phyloP scores from a whole-genome alignment of 2,113 vertebrate genomes.

The Misgurnus anguillicaudatus region DNA sequence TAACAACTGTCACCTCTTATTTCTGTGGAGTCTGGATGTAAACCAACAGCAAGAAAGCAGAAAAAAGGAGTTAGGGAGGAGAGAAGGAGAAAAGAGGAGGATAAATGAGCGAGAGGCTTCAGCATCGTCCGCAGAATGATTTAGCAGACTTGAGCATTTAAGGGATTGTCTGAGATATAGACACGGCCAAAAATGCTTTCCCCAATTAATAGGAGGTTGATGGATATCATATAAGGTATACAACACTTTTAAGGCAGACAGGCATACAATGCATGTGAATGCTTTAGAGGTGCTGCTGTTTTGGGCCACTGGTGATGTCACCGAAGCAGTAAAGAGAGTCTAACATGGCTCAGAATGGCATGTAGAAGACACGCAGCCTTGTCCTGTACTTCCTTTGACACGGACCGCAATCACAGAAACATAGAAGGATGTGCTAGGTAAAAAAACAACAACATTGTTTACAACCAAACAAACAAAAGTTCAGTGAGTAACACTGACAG shows the following conservation, averaged over 20 bases:
- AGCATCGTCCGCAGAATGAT: conserved; percentile 85
- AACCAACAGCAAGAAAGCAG: conserved; percentile 86
- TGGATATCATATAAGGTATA: conserved; percentile 89
- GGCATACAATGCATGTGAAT: conserved; percentile 89
- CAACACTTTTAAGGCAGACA: conserved; percentile 84
- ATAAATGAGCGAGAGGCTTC: conserved; percentile 72
- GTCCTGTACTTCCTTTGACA: conserved; percentile 13
- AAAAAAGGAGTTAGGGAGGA: conserved; percentile 62
- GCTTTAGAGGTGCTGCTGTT: conserved; percentile 80
- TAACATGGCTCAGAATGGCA: conserved; percentile 59
- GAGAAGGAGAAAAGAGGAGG: conserved; percentile 58
- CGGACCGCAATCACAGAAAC: conserved; percentile 4
- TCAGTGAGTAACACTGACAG: conserved; percentile 14
- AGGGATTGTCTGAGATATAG: conserved; percentile 85
- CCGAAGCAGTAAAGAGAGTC: conserved; percentile 77
- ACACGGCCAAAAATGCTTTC: conserved; percentile 88
- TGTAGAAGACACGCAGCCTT: background rate
- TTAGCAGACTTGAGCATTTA: conserved; percentile 89
- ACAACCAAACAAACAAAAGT: conserved; percentile 10
- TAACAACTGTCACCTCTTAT: conserved; percentile 98
- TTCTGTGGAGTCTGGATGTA: conserved; percentile 90
- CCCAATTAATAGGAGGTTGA: conserved; percentile 88
- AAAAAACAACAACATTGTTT: background rate
- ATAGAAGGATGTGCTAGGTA: background rate
- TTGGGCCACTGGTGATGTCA: conserved; percentile 83